phyloP scores from a whole-genome alignment of 2,888 invertebrate species.

The Chymomyza procnemis region DNA sequence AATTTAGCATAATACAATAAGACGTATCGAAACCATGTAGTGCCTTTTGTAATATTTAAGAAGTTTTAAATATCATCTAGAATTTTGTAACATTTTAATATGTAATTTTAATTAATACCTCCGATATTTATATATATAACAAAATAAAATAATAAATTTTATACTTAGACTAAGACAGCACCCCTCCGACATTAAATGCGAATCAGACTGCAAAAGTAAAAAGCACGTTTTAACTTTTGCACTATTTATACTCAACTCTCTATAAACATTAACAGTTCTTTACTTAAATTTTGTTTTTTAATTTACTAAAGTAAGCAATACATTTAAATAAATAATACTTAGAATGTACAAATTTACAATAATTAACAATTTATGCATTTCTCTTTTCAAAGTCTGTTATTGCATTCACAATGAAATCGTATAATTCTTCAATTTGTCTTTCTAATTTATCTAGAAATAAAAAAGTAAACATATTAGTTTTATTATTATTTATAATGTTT shows the following conservation, averaged over 20 bases:
- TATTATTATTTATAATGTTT: not conserved
- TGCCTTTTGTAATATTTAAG: not conserved
- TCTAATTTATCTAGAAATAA: slow-evolving; percentile 73
- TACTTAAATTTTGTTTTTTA: slow-evolving; percentile 6
- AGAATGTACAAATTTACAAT: not conserved
- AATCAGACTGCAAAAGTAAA: not conserved
- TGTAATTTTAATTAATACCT: not conserved
- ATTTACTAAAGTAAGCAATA: slow-evolving; percentile 1
- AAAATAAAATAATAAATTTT: not conserved
- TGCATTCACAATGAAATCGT: slow-evolving; percentile 79
- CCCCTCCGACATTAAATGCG: not conserved
- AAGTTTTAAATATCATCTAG: not conserved
- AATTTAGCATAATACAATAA: not conserved
- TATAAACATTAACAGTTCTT: slow-evolving; percentile 26
- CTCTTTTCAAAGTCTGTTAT: slow-evolving; percentile 45
- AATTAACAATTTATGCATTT: not conserved
- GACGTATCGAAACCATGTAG: not conserved
- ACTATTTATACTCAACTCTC: too few species aligned
- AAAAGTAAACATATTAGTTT: not conserved
- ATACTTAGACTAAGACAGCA: not conserved
- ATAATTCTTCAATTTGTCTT: slow-evolving; percentile 79
- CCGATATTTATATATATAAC: not conserved
- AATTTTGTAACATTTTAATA: not conserved
- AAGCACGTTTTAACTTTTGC: not conserved
- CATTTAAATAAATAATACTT: not conserved